Evolutionary conservation across 2,888 invertebrate species (phyloP).

Genomic region (Drosophila kuntzei): DNA sequence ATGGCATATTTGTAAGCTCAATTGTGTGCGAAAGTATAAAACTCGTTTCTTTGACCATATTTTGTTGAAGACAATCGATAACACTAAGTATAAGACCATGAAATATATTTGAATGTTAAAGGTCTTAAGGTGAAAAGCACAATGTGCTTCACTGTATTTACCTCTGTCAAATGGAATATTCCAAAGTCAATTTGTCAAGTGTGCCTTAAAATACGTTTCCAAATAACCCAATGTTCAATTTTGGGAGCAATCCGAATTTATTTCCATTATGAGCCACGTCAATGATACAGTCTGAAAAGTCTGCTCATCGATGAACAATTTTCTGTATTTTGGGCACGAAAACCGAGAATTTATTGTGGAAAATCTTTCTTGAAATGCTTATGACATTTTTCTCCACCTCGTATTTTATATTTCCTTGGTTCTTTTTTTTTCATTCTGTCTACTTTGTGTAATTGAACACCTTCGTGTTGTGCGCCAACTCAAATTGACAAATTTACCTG

Average conservation of each 20-base stretch:
- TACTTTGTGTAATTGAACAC: slow-evolving; percentile 76
- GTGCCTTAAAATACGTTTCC: slow-evolving; percentile 10
- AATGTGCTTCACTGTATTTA: slow-evolving; percentile 1
- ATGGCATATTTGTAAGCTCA: not conserved
- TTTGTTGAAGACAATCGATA: not conserved
- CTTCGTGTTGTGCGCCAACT: slow-evolving; percentile 57
- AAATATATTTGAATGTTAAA: not conserved
- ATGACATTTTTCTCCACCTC: slow-evolving; percentile 43
- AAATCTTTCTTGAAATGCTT: slow-evolving; percentile 52
- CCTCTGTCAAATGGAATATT: slow-evolving; percentile 12
- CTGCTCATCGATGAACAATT: slow-evolving; percentile 40
- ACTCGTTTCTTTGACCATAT: not conserved
- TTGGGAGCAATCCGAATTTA: slow-evolving; percentile 8
- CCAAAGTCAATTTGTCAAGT: slow-evolving; percentile 8
- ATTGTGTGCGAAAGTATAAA: not conserved
- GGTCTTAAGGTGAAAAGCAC: not conserved
- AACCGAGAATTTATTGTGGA: slow-evolving; percentile 38
- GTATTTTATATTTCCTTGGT: slow-evolving; percentile 1
- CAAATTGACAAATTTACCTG: slow-evolving; percentile 57
- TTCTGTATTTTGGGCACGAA: slow-evolving; percentile 46
- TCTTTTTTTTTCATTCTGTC: slow-evolving; percentile 7
- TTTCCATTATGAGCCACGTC: slow-evolving; percentile 18
- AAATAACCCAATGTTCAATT: slow-evolving; percentile 15
- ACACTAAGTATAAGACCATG: not conserved
- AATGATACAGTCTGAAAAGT: slow-evolving; percentile 21